Base-by-base conservation (phyloP, 53 echinoderm and acorn worm genomes). In the Patiria pectinifera region DNA sequence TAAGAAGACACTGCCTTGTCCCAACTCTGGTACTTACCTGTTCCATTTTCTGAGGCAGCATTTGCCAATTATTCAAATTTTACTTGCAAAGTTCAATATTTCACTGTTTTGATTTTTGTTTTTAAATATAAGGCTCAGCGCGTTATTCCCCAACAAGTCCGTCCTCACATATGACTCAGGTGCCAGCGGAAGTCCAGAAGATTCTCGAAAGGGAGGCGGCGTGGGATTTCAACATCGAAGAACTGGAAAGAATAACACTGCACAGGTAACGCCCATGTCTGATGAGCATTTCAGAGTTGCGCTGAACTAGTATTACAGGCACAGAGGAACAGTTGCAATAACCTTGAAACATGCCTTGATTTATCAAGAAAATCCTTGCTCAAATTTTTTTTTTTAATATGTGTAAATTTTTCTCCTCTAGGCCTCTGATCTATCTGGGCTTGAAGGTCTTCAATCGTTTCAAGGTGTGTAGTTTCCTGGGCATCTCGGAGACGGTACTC, bases 371-470 rank as follows among this genome's bases (percentile, higher is more conserved):
- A 35, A 35, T 35, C 35, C 35, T 35, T 35, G 35, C 35, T 35
- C 11, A 19, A 12, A 62, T 11, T 62, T 69, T 45, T 61, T 93
- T 62, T 80, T 70, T 19, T n/a, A 1, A 5, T 53, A 0, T 53
- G 53, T 53, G 5, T 53, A 6, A 53, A 6, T 5, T 53, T 24
- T 24, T 71, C 12, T 24, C 45, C 58, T 89, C 0, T 85, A 99
- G 99, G 78, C 99, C 99, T 4, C 91, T 99, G 25, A 90, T 97
- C 14, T 95, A 94, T 84, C 89, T 96, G 2, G 99, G 99, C 26
- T 91, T 99, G 59, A 97, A 96, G 85, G 71, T 97, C 62, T 99
- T 97, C 92, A 92, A 91, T 86, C 95, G 99, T 62, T 99, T 97
- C 84, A 93, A 93, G 69, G 99, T 96, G 13, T 93, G 95, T 71